Percentiles rank a stretch among this genome's conserved stretches.
Conservation (phyloP, 2,113 vertebrate species). For the Lichenostomus cassidix region DNA sequence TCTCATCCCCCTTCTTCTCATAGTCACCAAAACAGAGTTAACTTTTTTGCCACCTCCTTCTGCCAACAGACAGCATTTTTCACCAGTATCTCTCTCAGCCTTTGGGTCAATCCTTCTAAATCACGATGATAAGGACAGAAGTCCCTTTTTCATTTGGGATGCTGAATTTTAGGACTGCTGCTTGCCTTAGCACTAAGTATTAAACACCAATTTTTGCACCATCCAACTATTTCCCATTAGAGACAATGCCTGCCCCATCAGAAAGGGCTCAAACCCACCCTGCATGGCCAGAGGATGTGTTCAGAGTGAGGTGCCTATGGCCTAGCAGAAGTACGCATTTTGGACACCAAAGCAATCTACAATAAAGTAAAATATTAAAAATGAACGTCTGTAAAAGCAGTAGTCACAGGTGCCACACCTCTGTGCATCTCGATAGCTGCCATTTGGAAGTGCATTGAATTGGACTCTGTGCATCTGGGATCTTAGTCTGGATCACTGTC, state of each 20-base stretch:
- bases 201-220: background rate
- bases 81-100: background rate
- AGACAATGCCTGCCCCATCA: background rate
- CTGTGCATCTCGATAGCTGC: background rate
- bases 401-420: background rate
- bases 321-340: background rate
- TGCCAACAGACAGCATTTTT: background rate
- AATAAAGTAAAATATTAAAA: background rate
- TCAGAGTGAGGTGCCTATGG: background rate
- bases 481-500: background rate
- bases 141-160: background rate
- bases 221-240: background rate
- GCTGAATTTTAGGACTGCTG: background rate
- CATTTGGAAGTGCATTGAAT: background rate
- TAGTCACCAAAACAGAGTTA: background rate
- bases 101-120: background rate
- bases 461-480: background rate
- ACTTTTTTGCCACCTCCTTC: background rate
- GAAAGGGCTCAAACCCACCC: background rate
- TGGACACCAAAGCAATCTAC: background rate
- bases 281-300: fast-evolving
- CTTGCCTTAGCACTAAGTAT: background rate
- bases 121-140: background rate
- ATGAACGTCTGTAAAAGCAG: background rate
- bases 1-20: background rate